Conservation (phyloP, 2,113 vertebrate genomes). For the Poecilia latipinna region DNA sequence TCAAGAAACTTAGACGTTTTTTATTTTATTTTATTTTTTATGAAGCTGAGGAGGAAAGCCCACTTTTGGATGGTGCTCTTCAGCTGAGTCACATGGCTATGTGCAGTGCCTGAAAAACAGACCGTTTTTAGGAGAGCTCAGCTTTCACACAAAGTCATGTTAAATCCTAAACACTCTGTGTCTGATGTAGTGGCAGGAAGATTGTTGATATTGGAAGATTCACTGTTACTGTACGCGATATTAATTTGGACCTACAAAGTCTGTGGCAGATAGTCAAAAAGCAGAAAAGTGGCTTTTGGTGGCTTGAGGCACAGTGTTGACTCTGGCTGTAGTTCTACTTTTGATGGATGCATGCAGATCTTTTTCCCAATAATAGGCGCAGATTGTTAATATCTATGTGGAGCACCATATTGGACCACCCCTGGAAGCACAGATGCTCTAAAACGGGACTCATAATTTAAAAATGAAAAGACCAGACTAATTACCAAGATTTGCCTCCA, state of each 20-base stretch:
- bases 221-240: slow-evolving; percentile 37
- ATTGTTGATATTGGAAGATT: slow-evolving; percentile 34
- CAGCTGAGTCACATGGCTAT: slow-evolving; percentile 14
- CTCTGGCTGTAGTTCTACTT: slow-evolving; percentile 10
- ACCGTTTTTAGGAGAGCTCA: slow-evolving; percentile 25
- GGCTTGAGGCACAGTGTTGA: slow-evolving; percentile 10
- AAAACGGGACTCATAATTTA: slow-evolving; percentile 49
- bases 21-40: not conserved
- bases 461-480: slow-evolving; percentile 49
- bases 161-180: slow-evolving; percentile 20
- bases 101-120: slow-evolving; percentile 28
- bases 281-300: slow-evolving; percentile 18
- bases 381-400: slow-evolving; percentile 57
- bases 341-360: slow-evolving; percentile 50
- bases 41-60: not conserved
- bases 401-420: slow-evolving; percentile 44
- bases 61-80: slow-evolving; percentile 20
- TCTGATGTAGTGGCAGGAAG: slow-evolving; percentile 26
- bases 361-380: slow-evolving; percentile 44
- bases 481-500: slow-evolving; percentile 57
- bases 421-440: slow-evolving; percentile 37
- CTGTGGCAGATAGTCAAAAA: slow-evolving; percentile 21
- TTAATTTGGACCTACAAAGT: slow-evolving; percentile 33
- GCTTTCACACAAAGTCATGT: slow-evolving; percentile 32
- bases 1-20: slow-evolving; percentile 33